Evolutionary conservation across 2,888 invertebrate species (phyloP), one percentile per base, ranked within the genome.

Genomic region (Exocentrus adspersus): DNA sequence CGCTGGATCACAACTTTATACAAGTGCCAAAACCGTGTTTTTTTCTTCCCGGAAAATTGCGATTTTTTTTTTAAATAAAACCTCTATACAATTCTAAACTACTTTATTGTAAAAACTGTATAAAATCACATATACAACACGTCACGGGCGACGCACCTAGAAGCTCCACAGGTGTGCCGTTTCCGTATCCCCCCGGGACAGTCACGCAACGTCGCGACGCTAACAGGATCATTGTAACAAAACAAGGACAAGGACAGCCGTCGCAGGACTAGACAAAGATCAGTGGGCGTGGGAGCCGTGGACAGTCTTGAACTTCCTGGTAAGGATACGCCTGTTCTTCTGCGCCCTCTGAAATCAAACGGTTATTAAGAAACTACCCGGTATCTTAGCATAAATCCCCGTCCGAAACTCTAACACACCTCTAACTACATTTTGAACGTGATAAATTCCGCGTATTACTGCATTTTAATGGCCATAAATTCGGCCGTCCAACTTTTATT

Each of bases 291-390:
- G 80, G n/a, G 80, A 75, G 45, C 82, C 82, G 69, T 84, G 84
- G 16, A 84, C 80, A 3, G 85, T 84, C 75, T 83, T 84, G 75
- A 83, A 85, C 68, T 80, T 79, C 66, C 84, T 77, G 17, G 82
- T 81, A 16, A 85, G 73, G 19, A 83, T 74, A 41, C 82, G 75
- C 51, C 82, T 77, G 65, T 79, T 83, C 67, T 82, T 83, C 71
- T 81, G 80, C 21, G 82, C 76, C 75, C 82, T 80, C 85, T 86
- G 80, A 48, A 78, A 76, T 61, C n/a, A n/a, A n/a, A n/a, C n/a
- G n/a, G n/a, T n/a, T n/a, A n/a, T n/a, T n/a, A n/a, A n/a, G n/a
- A n/a, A n/a, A n/a, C n/a, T n/a, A n/a, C n/a, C n/a, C n/a, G n/a
- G n/a, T n/a, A n/a, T n/a, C n/a, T n/a, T n/a, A n/a, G n/a, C n/a